These are phyloP conservation scores for Ceuthmochares aereus DNA, from an alignment of 2,113 vertebrate genomes.

Conservation along the genomic window DNA sequence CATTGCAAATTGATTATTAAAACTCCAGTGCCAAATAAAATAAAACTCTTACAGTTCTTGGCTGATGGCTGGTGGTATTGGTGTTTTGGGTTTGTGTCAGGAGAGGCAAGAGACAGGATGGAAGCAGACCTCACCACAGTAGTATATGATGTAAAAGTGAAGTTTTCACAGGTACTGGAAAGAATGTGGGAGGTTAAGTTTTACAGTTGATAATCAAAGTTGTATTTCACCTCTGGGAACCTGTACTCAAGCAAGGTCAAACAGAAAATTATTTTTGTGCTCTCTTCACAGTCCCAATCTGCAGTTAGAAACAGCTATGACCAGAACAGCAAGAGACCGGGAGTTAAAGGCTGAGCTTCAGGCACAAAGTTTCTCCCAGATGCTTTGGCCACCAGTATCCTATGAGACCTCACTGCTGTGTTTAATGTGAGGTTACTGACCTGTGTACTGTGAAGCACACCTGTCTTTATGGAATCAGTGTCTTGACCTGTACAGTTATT, in stretches of 20 bases:
- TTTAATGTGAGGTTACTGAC: background rate
- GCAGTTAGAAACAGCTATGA: background rate
- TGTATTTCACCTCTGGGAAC: background rate
- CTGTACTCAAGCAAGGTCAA: background rate
- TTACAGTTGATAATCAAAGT: background rate
- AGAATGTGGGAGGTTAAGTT: background rate
- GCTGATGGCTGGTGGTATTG: fast-evolving
- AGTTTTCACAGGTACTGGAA: background rate
- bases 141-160: background rate
- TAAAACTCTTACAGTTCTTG: background rate
- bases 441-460: background rate
- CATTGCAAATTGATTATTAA: background rate
- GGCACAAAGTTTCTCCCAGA: background rate
- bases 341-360: background rate
- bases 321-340: background rate
- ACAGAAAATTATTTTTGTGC: slow-evolving; percentile 7
- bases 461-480: background rate
- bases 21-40: background rate
- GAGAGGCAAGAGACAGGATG: background rate
- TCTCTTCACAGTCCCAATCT: background rate
- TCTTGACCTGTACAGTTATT: background rate
- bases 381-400: background rate
- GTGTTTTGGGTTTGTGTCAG: background rate
- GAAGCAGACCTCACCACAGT: background rate
- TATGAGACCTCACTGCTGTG: background rate